These are phyloP conservation scores for Helostoma temminkii DNA, from an alignment of 2,797 vertebrate species.

Conservation along the genomic window DNA sequence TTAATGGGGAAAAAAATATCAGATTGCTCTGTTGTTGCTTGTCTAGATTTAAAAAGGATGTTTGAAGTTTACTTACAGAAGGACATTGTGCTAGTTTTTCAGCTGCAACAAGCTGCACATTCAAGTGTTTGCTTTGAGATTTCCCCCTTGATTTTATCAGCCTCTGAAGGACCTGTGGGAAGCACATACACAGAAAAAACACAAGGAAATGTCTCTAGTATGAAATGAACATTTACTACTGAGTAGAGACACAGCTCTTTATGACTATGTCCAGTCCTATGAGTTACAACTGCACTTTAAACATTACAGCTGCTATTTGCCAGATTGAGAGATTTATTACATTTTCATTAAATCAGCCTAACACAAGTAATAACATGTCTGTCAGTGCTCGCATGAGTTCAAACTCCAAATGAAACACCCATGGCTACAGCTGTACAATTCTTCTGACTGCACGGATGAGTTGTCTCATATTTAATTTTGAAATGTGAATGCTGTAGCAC, in stretches of 20 bases:
- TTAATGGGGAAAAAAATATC: no score
- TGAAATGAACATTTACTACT: not conserved
- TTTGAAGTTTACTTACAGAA: conserved; percentile 87
- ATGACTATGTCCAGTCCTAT: not conserved
- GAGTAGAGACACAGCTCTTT: not conserved
- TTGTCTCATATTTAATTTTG: conserved; percentile 29
- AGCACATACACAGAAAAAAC: conserved; percentile 10
- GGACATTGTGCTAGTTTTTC: conserved; percentile 98
- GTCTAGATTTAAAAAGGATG: not conserved
- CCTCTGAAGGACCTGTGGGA: conserved; percentile 92
- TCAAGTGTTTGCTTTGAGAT: conserved; percentile 98
- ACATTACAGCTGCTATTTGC: conserved; percentile 1
- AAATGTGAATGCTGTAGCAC: conserved; percentile 14
- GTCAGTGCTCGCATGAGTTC: conserved; percentile 3
- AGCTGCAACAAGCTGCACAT: conserved; percentile 97
- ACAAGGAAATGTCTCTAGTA: not conserved
- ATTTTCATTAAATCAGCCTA: conserved; percentile 15
- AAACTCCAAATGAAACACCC: not conserved
- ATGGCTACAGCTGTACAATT: not conserved
- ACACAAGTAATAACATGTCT: conserved; percentile 13
- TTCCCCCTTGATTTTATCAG: conserved; percentile 98
- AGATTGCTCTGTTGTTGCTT: not conserved
- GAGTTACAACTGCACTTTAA: not conserved
- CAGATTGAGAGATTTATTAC: not conserved
- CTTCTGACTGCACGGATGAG: not conserved